phyloP scores from a whole-genome alignment of 2,797 vertebrate genomes.

The Mormyrus hasselquistii region DNA sequence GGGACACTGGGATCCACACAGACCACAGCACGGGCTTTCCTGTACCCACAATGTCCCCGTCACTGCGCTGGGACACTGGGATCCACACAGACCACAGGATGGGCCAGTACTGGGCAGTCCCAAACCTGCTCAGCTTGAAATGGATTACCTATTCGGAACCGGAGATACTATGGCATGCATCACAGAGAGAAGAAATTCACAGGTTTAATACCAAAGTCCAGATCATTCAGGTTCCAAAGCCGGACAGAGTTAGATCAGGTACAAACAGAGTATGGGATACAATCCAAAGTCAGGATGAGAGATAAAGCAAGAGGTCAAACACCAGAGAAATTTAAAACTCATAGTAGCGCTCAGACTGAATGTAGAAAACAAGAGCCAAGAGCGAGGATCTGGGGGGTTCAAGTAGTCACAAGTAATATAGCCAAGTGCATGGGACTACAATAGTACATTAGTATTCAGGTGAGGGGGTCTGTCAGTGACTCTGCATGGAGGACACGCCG shows the following conservation, averaged over 20 bases:
- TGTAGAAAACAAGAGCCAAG: background rate
- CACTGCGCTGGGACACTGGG: no score
- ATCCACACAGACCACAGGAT: no score
- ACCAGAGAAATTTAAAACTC: background rate
- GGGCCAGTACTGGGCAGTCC: background rate
- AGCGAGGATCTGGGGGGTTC: background rate
- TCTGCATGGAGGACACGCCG: background rate
- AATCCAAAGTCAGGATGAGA: background rate
- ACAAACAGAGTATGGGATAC: background rate
- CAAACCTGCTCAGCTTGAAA: background rate
- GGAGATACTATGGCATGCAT: background rate
- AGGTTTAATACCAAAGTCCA: background rate
- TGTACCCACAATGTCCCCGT: no score
- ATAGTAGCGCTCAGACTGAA: background rate
- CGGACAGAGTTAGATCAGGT: background rate
- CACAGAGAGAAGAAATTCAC: background rate
- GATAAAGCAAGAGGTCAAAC: background rate
- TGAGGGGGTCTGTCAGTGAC: background rate
- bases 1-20: background rate
- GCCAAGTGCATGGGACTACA: background rate
- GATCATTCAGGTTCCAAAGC: background rate
- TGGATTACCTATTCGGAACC: background rate
- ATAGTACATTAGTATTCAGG: background rate
- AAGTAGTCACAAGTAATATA: background rate
- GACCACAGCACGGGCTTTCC: no score